Percentiles rank a stretch among this genome's conserved stretches.
Conservation (phyloP, 2,113 vertebrate species). For the Zingel zingel region DNA sequence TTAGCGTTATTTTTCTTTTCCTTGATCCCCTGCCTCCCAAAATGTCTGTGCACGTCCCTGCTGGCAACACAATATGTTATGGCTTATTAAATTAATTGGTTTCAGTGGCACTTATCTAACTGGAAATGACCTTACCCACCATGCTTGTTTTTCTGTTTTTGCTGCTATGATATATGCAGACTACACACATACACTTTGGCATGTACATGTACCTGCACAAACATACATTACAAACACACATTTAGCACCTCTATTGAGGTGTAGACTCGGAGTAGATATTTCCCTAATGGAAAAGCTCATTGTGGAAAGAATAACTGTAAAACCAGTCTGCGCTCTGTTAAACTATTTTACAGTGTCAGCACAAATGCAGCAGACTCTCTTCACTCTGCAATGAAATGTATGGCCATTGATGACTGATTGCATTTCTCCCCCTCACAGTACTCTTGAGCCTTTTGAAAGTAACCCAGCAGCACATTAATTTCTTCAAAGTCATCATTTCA, state of each 20-base stretch:
- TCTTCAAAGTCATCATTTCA: constrained; percentile 76
- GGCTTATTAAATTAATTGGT: constrained; percentile 68
- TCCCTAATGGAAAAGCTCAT: constrained; percentile 81
- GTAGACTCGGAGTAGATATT: constrained; percentile 55
- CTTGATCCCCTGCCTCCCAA: no score
- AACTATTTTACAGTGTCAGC: constrained; percentile 82
- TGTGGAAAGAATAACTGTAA: constrained; percentile 75
- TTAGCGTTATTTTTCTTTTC: no score
- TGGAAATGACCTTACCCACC: constrained; percentile 58
- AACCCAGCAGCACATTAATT: constrained; percentile 77
- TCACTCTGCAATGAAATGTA: constrained; percentile 79
- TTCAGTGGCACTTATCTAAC: constrained; percentile 58
- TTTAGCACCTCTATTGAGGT: constrained; percentile 27
- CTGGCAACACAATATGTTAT: constrained; percentile 54
- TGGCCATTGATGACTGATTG: constrained; percentile 82
- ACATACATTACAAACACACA: constrained; percentile 29
- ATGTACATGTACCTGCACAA: constrained; percentile 23
- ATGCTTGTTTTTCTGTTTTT: constrained; percentile 17
- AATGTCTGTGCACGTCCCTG: no score
- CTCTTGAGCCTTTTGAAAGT: constrained; percentile 73
- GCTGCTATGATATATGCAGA: constrained; percentile 34
- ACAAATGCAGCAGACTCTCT: constrained; percentile 70
- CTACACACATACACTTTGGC: constrained; percentile 7
- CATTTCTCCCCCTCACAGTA: constrained; percentile 66
- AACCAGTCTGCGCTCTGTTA: constrained; percentile 72